These are phyloP conservation scores for Dichetophora obliterata DNA, from an alignment of 2,888 invertebrate species.

Conservation along the genomic window DNA sequence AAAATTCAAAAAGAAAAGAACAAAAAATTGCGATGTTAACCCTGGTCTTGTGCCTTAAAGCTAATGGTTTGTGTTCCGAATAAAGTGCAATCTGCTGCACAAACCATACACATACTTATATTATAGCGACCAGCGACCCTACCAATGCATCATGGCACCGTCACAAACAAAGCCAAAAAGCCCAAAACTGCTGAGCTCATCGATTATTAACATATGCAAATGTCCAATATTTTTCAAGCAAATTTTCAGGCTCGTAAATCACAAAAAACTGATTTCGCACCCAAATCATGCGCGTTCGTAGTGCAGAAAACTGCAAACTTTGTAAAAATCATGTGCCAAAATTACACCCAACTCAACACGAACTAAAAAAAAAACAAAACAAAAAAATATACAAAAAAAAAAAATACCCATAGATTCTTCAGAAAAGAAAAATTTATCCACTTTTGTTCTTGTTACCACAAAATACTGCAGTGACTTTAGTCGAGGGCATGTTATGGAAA, in stretches of 20 bases:
- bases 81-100: conserved; percentile 3
- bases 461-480: conserved; percentile 40
- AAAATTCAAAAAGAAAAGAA: no score
- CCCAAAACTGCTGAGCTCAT: conserved; percentile 47
- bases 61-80: background rate
- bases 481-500: conserved; percentile 19
- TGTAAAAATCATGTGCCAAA: conserved; percentile 16
- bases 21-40: no score
- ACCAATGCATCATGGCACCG: background rate
- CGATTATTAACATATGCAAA: conserved; percentile 52
- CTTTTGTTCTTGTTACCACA: conserved; percentile 27
- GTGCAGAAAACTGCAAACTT: conserved; percentile 45
- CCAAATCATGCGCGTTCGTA: conserved; percentile 12
- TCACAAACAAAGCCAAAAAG: no score
- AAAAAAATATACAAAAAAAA: background rate
- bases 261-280: conserved; percentile 38
- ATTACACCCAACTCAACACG: background rate
- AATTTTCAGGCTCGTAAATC: conserved; percentile 51
- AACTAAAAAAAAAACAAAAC: conserved; percentile 30
- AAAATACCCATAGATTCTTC: conserved; percentile 1
- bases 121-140: background rate
- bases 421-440: background rate
- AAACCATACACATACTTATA: background rate
- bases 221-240: conserved; percentile 45
- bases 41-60: no score